Conservation (phyloP, 2,113 vertebrate species). For the Bucco capensis region DNA sequence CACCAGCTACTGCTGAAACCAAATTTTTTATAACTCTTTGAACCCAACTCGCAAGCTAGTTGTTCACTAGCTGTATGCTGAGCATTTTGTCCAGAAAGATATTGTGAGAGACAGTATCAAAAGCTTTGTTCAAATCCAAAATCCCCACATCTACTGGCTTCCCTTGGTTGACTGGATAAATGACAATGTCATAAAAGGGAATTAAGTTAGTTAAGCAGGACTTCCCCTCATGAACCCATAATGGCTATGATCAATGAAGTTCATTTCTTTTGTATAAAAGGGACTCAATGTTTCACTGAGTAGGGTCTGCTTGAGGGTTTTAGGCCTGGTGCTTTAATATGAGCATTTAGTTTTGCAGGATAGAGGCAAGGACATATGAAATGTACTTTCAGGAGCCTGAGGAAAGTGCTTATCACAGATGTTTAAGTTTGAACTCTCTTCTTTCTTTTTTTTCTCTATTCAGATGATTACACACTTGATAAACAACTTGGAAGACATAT, state of each 20-base stretch:
- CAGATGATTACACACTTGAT: neutral
- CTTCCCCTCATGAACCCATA: neutral
- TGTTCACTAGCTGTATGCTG: neutral
- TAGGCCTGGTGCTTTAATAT: neutral
- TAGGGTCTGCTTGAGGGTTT: neutral
- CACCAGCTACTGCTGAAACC: neutral
- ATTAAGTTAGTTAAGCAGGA: neutral
- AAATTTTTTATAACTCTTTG: neutral
- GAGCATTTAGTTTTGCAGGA: neutral
- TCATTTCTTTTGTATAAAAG: neutral
- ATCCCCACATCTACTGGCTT: accelerated
- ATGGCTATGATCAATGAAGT: neutral
- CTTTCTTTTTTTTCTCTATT: neutral
- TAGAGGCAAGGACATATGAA: neutral
- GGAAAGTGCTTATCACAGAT: neutral
- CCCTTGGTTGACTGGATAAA: neutral
- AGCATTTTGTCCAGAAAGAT: neutral
- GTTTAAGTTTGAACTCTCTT: neutral
- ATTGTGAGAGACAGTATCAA: neutral
- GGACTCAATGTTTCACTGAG: neutral
- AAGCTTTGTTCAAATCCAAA: neutral
- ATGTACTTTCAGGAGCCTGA: neutral
- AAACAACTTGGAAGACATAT: neutral
- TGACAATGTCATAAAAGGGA: neutral
- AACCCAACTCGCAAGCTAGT: accelerated